Conservation (phyloP, 2,797 vertebrate species). For the Pangasius macronema region DNA sequence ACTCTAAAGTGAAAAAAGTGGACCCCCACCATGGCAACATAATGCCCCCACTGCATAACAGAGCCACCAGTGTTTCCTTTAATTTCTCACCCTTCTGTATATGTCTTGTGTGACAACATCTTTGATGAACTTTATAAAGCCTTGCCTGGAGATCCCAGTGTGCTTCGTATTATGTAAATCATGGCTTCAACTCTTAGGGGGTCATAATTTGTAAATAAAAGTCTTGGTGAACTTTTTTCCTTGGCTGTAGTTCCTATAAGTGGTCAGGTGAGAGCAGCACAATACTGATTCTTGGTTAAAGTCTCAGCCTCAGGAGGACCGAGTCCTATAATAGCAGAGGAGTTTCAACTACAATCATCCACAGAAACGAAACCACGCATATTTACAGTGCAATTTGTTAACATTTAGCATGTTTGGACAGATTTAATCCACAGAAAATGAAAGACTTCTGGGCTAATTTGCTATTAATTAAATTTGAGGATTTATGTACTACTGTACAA, state of each 20-base stretch:
- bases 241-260: background rate
- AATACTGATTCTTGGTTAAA: background rate
- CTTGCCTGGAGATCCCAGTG: background rate
- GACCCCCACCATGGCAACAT: background rate
- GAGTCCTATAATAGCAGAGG: background rate
- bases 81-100: background rate
- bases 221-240: background rate
- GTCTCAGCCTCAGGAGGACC: background rate
- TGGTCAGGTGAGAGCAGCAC: constrained; percentile 11
- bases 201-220: too few species aligned
- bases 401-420: background rate
- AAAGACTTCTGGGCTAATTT: background rate
- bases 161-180: background rate
- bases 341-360: background rate
- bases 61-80: background rate
- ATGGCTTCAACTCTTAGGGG: too few species aligned
- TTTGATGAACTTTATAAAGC: background rate
- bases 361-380: background rate
- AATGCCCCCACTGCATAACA: background rate
- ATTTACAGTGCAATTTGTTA: background rate
- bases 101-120: background rate
- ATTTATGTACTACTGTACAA: background rate
- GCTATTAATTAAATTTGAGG: background rate
- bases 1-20: background rate
- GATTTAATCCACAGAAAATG: background rate